Percentiles rank a stretch among this genome's conserved stretches.
Evolutionary conservation across 1,140 invertebrate genomes (phyloP).

Genomic region (Drosophila melanica): DNA sequence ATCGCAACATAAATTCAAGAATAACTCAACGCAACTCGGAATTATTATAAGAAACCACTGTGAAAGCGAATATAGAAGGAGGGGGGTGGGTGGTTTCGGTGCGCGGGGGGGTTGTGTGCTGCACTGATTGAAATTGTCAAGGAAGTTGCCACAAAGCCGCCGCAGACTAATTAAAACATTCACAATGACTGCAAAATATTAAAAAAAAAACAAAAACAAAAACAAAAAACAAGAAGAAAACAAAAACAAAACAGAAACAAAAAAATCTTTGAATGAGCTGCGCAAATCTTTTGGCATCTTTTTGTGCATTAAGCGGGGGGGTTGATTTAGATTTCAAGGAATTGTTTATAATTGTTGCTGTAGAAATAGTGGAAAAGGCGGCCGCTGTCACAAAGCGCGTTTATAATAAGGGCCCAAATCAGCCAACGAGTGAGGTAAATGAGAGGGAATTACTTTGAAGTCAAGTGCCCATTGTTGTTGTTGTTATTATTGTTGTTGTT

Average conservation of each 20-base stretch:
- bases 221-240: constrained; percentile 11
- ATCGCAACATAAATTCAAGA: constrained; percentile 3
- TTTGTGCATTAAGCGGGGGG: constrained; percentile 15
- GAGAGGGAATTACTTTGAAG: constrained; percentile 28
- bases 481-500: constrained; percentile 2
- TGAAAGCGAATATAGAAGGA: too few relatives aligned
- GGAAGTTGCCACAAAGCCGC: constrained; percentile 52
- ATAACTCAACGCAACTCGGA: background rate
- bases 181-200: constrained; percentile 62
- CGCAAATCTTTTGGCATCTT: constrained; percentile 33
- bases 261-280: constrained; percentile 38
- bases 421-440: constrained; percentile 13
- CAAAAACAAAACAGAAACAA: constrained; percentile 9
- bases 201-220: constrained; percentile 43
- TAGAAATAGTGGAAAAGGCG: constrained; percentile 33
- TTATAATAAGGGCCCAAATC: constrained; percentile 52
- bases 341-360: constrained; percentile 42
- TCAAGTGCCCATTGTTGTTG: constrained; percentile 24
- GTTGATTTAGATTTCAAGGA: constrained; percentile 44
- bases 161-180: constrained; percentile 78
- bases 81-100: rapidly evolving
- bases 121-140: constrained; percentile 60
- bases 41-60: constrained; percentile 4
- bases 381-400: constrained; percentile 36
- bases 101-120: background rate